Base-by-base conservation (phyloP, 2,797 vertebrate species). In the Telmatherina bonti region DNA sequence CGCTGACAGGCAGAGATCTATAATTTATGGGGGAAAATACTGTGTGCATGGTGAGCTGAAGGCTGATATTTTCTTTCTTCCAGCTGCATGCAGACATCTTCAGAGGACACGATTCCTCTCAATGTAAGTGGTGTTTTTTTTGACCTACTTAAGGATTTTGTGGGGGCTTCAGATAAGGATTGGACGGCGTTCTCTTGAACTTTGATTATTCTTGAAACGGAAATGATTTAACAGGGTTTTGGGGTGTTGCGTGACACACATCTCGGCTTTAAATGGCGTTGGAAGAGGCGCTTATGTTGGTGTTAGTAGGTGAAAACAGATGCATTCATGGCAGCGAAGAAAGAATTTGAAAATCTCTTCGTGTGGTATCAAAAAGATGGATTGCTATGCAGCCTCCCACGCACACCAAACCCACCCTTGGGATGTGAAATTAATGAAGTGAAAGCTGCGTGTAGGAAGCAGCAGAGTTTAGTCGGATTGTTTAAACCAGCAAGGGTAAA, bases 11-110 rank as follows among this genome's bases (percentile, higher is more conserved):
- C 53, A 65, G 47, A 78, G 47, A 84, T 86, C 78, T 74, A 82
- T 88, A 64, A 86, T 85, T 86, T 77, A 88, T 84, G 60, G 66
- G 60, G 57, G 65, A 24, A 65, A 35, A 72, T 26, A 53, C 47
- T 26, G 22, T 31, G 31, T n/a, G 69, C 72, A 70, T 36, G 67
- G 62, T 71, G 68, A 79, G 70, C 81, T 72, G 56, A 70, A 81
- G 78, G 52, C 73, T 62, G 41, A 57, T 57, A 15, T 72, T 79
- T 81, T 20, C 16, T 13, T 31, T 72, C 62, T 47, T 55, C 6
- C 33, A 62, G 49, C 74, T 58, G 9, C 70, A 54, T 0, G 15
- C 3, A 1, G 26, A 47, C 62, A 72, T 72, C 51, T 64, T 58
- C 68, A 53, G 29, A 73, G 36, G 45, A 30, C 35, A 51, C 11